Evolutionary conservation across 2,888 invertebrate species (phyloP).

Genomic region (Acleris cristana): DNA sequence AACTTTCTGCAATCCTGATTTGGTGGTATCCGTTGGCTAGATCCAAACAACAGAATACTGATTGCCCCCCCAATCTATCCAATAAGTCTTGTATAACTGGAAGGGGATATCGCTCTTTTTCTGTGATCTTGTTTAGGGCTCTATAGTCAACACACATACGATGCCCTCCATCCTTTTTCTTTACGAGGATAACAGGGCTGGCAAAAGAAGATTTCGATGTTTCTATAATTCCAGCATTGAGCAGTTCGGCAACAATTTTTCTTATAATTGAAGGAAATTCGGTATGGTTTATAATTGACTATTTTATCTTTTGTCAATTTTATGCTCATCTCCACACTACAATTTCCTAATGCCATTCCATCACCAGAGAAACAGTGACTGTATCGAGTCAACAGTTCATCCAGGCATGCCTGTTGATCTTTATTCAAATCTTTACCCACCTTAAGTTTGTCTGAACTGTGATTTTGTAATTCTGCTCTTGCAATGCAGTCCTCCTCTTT

Average conservation of each 20-base stretch:
- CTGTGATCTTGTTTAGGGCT: conserved; percentile 34
- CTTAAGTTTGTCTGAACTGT: background rate
- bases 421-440: conserved; percentile 2
- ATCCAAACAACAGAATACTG: conserved; percentile 36
- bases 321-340: conserved; percentile 34
- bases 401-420: background rate
- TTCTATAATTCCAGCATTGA: conserved; percentile 28
- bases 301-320: conserved; percentile 31
- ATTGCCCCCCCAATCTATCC: conserved; percentile 24
- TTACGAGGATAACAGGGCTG: conserved; percentile 15
- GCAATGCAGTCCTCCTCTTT: conserved; percentile 27
- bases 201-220: conserved; percentile 22
- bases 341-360: conserved; percentile 32
- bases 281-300: conserved; percentile 35
- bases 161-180: conserved; percentile 35
- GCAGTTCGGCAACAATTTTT: conserved; percentile 18
- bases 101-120: conserved; percentile 38
- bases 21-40: conserved; percentile 39
- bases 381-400: conserved; percentile 19
- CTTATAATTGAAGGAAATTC: conserved; percentile 31
- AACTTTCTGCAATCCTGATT: conserved; percentile 27
- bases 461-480: conserved; percentile 12
- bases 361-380: conserved; percentile 35
- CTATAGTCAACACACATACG: conserved; percentile 38
- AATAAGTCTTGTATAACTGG: conserved; percentile 37